Base-by-base conservation (phyloP, 2,113 vertebrate genomes). In the Sprattus sprattus region DNA sequence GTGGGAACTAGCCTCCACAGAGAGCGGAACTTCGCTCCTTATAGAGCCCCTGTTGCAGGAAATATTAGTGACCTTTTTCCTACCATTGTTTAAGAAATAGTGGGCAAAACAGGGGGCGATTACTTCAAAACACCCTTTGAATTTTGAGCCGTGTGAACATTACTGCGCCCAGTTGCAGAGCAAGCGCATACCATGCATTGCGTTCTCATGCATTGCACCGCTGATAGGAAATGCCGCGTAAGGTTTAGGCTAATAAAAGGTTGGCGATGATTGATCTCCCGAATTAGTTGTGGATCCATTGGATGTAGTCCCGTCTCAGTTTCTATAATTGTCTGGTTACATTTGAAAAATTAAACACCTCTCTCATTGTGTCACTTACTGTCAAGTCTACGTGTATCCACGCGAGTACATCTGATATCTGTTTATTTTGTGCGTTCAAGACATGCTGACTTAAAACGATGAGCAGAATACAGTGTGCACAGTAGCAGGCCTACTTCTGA, bases 61-160 rank as follows among this genome's bases (percentile, higher is more conserved):
- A 93, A 90, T 88, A 82, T 92, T 88, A 45, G 83, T 90, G 89
- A 91, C 92, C 89, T 86, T 91, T 92, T 94, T 93, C 92, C 91
- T 85, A 87, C 91, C 89, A 92, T 93, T 94, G 92, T 92, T 39
- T 89, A 84, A 86, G 67, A 85, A 89, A 81, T 91, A 85, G 88
- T 15, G 50, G 57, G 39, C 84, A 64, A 49, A 82, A 83, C 82
- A 85, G 82, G 84, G 85, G 83, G 89, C 86, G 82, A 81, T 84
- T 54, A 87, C 78, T 71, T 80, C 57, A 85, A 88, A 75, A 75
- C 67, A 75, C 25, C 28, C 54, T 20, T 57, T 22, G 11, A 32
- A 39, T 75, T 32, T 32, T 82, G 84, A 85, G 47, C 22, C 80
- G 16, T 50, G 50, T 54, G 75, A 86, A 78, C 45, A 46, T 15